Evolutionary conservation across 1,140 invertebrate genomes (phyloP), one percentile per base, ranked within the genome.

Genomic region (Mycetomoellerius zeteki): DNA sequence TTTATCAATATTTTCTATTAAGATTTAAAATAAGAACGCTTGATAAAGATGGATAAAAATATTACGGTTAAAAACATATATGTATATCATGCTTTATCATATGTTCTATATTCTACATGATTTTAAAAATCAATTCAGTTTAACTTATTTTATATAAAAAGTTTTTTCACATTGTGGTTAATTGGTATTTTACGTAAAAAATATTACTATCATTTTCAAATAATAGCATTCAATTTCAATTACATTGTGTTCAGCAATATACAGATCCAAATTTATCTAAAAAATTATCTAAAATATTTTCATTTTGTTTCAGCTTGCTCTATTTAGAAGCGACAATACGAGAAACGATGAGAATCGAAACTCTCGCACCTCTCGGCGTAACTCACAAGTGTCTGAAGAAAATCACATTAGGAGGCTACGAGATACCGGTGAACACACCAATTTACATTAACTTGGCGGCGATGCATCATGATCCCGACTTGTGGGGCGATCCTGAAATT

Each of bases 401-500:
- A 19, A 95, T 95, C 0, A 95, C 91, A 7, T 86, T 97, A 5
- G 87, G 82, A 21, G 96, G 96, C n/a, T 96, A 96, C 81, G 91
- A 94, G 50, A 92, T 97, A 60, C 96, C 96, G 0, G 95, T 96
- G 94, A 92, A 94, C 27, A 95, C 96, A 2, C 81, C 96, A 27
- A 85, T 97, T 0, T 69, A 95, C 6, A 93, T 96, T 0, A 97
- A 97, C 87, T 93, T 96, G 8, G 93, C 94, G 43, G 95, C 91
- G 12, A 92, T 97, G 60, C 96, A 97, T 88, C 94, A 90, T 69
- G 96, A 97, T 92, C 94, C 95, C 16, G 94, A 96, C 0, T 86
- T 96, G 0, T 98, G 97, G 96, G 95, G 96, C 0, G 96, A 98
- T 90, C 97, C 98, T 0, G 95, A 97, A 58, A 94, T 95, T 27